phyloP scores from a whole-genome alignment of 2,113 vertebrate species.

The Cacatua alba region DNA sequence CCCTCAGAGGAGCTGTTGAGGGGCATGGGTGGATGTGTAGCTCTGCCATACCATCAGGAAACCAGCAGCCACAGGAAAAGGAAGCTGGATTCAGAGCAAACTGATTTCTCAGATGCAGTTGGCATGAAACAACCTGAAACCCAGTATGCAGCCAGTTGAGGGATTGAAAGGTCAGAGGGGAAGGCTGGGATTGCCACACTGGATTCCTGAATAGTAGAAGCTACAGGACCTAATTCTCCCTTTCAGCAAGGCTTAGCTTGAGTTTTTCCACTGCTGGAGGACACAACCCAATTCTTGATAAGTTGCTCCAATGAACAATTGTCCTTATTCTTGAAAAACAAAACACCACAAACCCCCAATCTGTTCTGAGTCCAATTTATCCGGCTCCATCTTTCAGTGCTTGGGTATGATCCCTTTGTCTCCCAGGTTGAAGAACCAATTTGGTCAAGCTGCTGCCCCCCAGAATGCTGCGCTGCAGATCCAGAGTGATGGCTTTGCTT shows the following conservation, averaged over 20 bases:
- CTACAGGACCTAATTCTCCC: neutral
- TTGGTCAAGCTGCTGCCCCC: neutral
- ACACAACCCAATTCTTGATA: neutral
- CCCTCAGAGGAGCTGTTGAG: neutral
- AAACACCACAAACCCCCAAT: accelerated
- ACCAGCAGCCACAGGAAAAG: neutral
- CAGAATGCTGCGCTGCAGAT: accelerated
- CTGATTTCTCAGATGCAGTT: neutral
- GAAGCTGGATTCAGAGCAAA: neutral
- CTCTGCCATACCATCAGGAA: neutral
- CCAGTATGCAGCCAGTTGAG: neutral
- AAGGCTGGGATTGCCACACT: neutral
- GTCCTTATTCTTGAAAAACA: neutral
- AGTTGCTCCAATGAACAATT: neutral
- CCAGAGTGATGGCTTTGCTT: neutral
- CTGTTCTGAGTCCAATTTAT: neutral
- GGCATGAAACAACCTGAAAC: neutral
- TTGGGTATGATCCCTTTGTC: neutral
- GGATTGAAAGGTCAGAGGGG: neutral
- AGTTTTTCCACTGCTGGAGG: neutral
- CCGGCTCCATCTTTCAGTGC: neutral
- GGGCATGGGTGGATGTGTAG: neutral
- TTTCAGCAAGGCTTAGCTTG: neutral
- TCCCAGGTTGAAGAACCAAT: neutral
- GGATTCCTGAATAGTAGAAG: neutral